A percentile compares a stretch with the other conserved stretches of the same genome.
Evolutionary conservation across 1,140 invertebrate species (phyloP).

Genomic region (Pseudomyrmex pallidus): DNA sequence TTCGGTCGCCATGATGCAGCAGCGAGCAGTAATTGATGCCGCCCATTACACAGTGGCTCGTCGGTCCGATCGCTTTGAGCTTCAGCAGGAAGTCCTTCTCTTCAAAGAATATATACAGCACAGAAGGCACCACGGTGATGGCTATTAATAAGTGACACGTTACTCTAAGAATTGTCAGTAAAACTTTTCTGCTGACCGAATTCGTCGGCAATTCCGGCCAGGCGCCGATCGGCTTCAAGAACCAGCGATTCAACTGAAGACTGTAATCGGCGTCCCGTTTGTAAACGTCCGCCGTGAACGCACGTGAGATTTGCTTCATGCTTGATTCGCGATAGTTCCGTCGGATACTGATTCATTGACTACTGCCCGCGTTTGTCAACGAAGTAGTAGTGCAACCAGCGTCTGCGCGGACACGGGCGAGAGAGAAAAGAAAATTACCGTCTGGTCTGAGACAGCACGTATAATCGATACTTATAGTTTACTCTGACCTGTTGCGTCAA

Average conservation of each 20-base stretch:
- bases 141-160: constrained; percentile 27
- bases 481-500: constrained; percentile 1
- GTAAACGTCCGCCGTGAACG: not conserved
- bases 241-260: constrained; percentile 55
- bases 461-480: constrained; percentile 38
- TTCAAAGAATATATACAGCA: constrained; percentile 58
- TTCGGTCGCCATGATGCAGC: constrained; percentile 61
- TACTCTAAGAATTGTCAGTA: constrained; percentile 9
- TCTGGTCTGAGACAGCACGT: not conserved
- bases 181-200: not conserved
- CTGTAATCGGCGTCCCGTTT: constrained; percentile 45
- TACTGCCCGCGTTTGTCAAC: not conserved
- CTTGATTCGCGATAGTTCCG: not conserved
- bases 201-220: constrained; percentile 29
- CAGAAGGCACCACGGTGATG: constrained; percentile 15
- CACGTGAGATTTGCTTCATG: not conserved
- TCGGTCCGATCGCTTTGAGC: constrained; percentile 73
- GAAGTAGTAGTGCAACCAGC: not conserved
- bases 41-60: constrained; percentile 75
- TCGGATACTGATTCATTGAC: not conserved
- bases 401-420: constrained; percentile 11
- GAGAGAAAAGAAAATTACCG: not conserved
- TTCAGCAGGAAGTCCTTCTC: constrained; percentile 66
- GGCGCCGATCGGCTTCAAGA: constrained; percentile 45
- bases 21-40: constrained; percentile 75